These are phyloP conservation scores for Oscheius sp. DNA, from an alignment of 1,140 invertebrate genomes.

Conservation along the genomic window DNA sequence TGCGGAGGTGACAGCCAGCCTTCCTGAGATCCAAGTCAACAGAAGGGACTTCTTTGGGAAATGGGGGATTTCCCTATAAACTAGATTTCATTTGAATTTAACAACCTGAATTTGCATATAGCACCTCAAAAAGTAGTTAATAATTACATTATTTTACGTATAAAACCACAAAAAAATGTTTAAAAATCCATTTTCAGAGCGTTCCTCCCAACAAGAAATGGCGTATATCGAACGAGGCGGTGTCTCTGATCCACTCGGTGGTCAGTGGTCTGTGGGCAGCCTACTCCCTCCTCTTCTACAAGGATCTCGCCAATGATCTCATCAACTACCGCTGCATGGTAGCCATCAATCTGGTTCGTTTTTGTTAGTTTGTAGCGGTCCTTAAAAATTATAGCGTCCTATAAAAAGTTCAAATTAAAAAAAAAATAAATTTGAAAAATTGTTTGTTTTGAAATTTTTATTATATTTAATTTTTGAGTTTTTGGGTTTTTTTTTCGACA, in stretches of 20 bases:
- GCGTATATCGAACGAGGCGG: slow-evolving; percentile 58
- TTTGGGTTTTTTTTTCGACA: no score
- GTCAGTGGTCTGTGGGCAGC: slow-evolving; percentile 47
- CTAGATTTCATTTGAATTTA: background rate
- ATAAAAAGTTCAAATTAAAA: background rate
- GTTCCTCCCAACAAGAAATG: slow-evolving; percentile 60
- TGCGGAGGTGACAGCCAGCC: no score
- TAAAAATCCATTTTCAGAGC: no score
- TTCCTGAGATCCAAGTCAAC: no score
- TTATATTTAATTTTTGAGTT: background rate
- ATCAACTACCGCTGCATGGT: slow-evolving; percentile 34
- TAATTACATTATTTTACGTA: background rate
- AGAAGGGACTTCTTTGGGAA: background rate
- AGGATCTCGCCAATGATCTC: slow-evolving; percentile 43
- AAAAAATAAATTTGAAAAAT: no score
- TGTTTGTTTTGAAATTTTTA: background rate
- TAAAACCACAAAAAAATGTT: slow-evolving; percentile 9
- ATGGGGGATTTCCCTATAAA: background rate
- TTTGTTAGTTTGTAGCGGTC: no score
- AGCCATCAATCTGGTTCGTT: slow-evolving; percentile 25
- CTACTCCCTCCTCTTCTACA: slow-evolving; percentile 43
- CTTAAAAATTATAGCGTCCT: background rate
- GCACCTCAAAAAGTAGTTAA: no score
- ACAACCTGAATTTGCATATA: no score
- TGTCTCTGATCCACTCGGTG: slow-evolving; percentile 58